phyloP scores from a whole-genome alignment of 37 sponge, comb jelly and placozoan species.

The Mnemiopsis leidyi region DNA sequence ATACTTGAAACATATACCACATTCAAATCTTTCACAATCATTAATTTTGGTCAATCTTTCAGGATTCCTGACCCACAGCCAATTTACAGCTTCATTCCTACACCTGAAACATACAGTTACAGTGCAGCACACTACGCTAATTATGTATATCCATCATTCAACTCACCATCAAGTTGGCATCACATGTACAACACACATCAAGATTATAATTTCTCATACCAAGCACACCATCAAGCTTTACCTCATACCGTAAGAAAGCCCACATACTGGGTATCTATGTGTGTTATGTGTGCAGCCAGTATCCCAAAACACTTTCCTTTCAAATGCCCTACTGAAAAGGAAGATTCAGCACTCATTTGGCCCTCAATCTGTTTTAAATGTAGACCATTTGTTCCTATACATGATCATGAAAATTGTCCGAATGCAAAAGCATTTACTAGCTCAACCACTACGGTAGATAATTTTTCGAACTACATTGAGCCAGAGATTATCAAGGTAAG shows the following conservation, averaged over 20 bases:
- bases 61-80: neutral
- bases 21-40: too few relatives aligned
- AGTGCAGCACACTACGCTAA: neutral
- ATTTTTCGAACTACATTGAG: neutral
- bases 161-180: neutral
- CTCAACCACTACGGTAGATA: neutral
- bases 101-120: neutral
- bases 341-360: neutral
- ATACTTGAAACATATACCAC: too few relatives aligned
- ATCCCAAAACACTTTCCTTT: neutral
- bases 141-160: neutral
- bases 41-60: too few relatives aligned
- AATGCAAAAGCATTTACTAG: neutral
- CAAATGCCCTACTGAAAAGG: neutral
- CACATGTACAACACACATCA: neutral
- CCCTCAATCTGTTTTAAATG: conserved; percentile 16
- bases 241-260: neutral
- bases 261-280: neutral
- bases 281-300: neutral
- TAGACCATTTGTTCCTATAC: neutral
- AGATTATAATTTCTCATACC: neutral
- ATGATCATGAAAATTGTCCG: conserved; percentile 25
- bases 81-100: neutral
- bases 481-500: neutral
- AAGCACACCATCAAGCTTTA: neutral